phyloP scores from a whole-genome alignment of 1,140 invertebrate species.

The Rhyacophila brunnea region DNA sequence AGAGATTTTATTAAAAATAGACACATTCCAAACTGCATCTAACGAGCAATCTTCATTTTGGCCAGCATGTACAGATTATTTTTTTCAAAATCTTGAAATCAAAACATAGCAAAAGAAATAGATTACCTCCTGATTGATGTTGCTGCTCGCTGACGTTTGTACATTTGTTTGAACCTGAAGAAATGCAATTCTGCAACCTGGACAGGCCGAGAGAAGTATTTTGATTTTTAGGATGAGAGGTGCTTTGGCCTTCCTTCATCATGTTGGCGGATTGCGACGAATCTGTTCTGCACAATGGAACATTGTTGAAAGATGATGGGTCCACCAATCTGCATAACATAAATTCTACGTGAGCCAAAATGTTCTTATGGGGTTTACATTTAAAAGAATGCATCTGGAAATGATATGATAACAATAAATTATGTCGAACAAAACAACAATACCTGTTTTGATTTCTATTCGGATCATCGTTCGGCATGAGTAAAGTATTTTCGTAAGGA shows the following conservation, averaged over 20 bases:
- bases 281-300: slow-evolving; percentile 15
- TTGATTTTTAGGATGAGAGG: slow-evolving; percentile 22
- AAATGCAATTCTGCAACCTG: slow-evolving; percentile 30
- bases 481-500: slow-evolving; percentile 14
- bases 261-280: slow-evolving; percentile 13
- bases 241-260: slow-evolving; percentile 13
- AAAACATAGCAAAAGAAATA: too few relatives aligned
- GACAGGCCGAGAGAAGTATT: slow-evolving; percentile 23
- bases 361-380: too few relatives aligned
- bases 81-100: too few relatives aligned
- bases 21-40: too few relatives aligned
- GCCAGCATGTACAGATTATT: too few relatives aligned
- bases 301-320: slow-evolving; percentile 24
- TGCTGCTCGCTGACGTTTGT: slow-evolving; percentile 32
- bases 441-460: slow-evolving; percentile 20
- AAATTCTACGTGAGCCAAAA: not conserved
- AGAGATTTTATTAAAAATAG: too few relatives aligned
- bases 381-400: too few relatives aligned
- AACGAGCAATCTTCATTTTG: too few relatives aligned
- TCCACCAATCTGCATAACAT: too few relatives aligned
- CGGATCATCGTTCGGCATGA: slow-evolving; percentile 11
- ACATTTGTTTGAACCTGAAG: slow-evolving; percentile 27
- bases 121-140: slow-evolving; percentile 7
- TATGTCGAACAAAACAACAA: too few relatives aligned
- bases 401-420: too few relatives aligned